phyloP scores from a whole-genome alignment of 2,797 vertebrate genomes.

The Anableps anableps region DNA sequence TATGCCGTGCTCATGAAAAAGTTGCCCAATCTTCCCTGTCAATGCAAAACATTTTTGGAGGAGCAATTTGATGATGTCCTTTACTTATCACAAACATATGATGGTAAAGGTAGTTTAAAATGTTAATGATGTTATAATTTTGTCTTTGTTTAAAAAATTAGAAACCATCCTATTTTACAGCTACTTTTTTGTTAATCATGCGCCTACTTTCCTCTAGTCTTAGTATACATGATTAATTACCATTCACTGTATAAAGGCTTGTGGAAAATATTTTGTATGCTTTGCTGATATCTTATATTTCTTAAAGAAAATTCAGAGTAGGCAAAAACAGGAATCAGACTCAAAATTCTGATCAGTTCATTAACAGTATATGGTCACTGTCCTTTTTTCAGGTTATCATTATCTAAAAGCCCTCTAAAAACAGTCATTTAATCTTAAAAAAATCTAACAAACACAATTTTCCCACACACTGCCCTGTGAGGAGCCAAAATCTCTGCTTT shows the following conservation, averaged over 20 bases:
- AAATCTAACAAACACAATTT: slow-evolving; percentile 6
- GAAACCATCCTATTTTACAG: no score
- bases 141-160: no score
- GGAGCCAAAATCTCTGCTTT: slow-evolving; percentile 3
- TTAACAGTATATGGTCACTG: neutral
- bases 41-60: neutral
- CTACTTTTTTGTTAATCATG: no score
- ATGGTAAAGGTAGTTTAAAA: neutral
- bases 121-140: neutral
- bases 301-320: no score
- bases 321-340: no score
- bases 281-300: no score
- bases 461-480: neutral
- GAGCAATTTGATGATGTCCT: neutral
- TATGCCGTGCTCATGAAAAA: neutral
- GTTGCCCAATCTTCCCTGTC: neutral
- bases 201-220: no score
- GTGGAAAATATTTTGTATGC: no score
- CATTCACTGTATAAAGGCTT: no score
- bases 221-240: no score
- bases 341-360: neutral
- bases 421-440: neutral
- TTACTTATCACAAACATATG: neutral
- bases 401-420: neutral
- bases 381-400: neutral